Evolutionary conservation across 2,888 invertebrate species (phyloP), one percentile per base, ranked within the genome.

Genomic region (Eupithecia exiguata): DNA sequence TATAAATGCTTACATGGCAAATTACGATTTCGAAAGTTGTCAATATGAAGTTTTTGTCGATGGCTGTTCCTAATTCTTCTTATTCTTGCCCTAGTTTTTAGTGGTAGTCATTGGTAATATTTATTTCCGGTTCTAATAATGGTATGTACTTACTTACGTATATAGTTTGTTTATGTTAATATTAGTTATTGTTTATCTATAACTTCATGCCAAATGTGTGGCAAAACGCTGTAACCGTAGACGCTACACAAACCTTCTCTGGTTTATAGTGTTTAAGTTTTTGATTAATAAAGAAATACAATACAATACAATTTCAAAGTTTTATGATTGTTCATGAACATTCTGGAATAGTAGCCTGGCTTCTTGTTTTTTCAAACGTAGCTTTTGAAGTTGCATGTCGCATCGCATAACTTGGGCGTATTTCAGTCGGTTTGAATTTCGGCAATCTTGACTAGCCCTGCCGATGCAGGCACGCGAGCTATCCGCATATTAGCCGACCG

Each of bases 401-500:
- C 78, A 81, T 83, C 46, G 66, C 69, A 69, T 71, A 70, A 76
- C 72, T 78, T 77, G 65, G 65, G 73, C 73, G 71, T 21, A 77
- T 75, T 62, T 74, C 76, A 76, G 68, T 75, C 43, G 63, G 61
- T 73, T 73, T 63, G 71, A 74, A 74, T 73, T 71, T 83, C 78
- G 75, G 77, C 78, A 75, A 79, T 76, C 75, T 81, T 72, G 78
- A 77, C 78, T 79, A 79, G 69, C 72, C 61, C 71, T 69, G 66
- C 80, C 84, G 89, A 58, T 25, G 21, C n/a, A 65, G 7, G 90
- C 89, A 92, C 89, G 87, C 89, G 86, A 89, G 87, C 89, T 87
- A 93, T 93, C 88, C 92, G 84, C 90, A 91, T 94, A 93, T 94
- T 93, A 93, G 92, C 92, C 86, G 84, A 85, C 88, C 87, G 88